Evolutionary conservation across 2,888 invertebrate species (phyloP), one percentile per base, ranked within the genome.

Genomic region (Drosophila maculinotata): DNA sequence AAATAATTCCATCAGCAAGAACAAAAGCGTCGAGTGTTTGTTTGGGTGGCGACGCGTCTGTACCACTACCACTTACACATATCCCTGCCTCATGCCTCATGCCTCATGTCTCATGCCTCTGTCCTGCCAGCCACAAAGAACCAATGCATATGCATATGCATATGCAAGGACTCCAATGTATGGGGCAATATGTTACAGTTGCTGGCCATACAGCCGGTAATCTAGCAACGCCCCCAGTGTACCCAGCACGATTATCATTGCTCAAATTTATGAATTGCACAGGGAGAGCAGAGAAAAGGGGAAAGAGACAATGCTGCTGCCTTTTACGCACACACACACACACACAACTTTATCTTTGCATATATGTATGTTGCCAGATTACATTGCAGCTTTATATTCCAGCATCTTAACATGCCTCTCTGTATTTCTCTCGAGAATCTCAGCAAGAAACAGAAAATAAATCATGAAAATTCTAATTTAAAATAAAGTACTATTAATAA

Each of bases 1-100:
- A 89, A 89, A 89, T 89, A 89, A 89, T 89, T 89, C 89, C 89
- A 89, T 89, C 89, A 89, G 74, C 89, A 77, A 75, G 76, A 79
- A 89, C 89, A 89, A 89, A 86, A 82, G 89, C 89, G 76, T 80
- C 85, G 81, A 82, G 85, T 76, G 82, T 78, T 83, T 81, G 81
- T 81, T 81, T 84, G 79, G 85, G 79, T 82, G 82, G 81, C 83
- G 59, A 41, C 69, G 69, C 67, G 42, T 71, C 71, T 70, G 51
- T 14, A 31, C 33, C 53, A 23, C 38, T 12, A 30, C 47, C 15
- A 36, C 49, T 15, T 52, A 33, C 31, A 45, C 31, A 44, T 28
- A 42, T 26, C 41, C 41, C 36, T 28, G 4, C 12, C 10, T 15
- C 10, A n/a, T n/a, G n/a, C n/a, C n/a, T n/a, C n/a, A n/a, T n/a